Conservation (phyloP, 2,797 vertebrate species). For the Fundulus diaphanus region DNA sequence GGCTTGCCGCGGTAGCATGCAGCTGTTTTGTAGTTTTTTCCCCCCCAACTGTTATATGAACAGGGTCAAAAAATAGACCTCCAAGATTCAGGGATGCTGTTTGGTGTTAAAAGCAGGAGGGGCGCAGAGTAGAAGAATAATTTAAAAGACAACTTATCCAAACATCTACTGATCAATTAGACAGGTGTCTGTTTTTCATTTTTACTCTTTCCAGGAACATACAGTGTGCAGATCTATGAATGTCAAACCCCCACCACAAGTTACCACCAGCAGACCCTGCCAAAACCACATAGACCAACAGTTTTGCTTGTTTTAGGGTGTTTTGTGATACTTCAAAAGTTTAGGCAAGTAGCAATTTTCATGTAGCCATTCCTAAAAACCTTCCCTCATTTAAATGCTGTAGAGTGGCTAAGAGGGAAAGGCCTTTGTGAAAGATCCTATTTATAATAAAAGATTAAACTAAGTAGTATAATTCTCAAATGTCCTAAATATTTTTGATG, state of each 20-base stretch:
- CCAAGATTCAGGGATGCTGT: background rate
- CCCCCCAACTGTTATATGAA: constrained; percentile 8
- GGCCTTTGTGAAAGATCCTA: background rate
- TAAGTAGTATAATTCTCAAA: background rate
- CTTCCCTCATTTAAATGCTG: too few species aligned
- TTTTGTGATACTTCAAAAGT: background rate
- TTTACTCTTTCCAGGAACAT: background rate
- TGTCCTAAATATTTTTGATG: background rate
- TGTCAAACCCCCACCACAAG: background rate
- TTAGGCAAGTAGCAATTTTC: background rate
- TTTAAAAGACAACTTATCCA: background rate
- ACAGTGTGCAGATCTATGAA: background rate
- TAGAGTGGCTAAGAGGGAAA: background rate
- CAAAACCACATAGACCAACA: too few species aligned
- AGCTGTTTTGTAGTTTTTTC: constrained; percentile 21
- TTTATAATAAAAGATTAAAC: background rate
- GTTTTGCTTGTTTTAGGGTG: too few species aligned
- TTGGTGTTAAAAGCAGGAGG: background rate
- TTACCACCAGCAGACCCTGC: background rate
- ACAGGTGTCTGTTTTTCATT: background rate
- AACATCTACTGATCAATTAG: background rate
- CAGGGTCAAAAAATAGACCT: background rate
- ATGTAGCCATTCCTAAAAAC: background rate
- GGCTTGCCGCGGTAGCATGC: constrained; percentile 22
- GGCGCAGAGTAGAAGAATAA: background rate